These are phyloP conservation scores for Thunnus albacares DNA, from an alignment of 2,797 vertebrate species.

Conservation along the genomic window DNA sequence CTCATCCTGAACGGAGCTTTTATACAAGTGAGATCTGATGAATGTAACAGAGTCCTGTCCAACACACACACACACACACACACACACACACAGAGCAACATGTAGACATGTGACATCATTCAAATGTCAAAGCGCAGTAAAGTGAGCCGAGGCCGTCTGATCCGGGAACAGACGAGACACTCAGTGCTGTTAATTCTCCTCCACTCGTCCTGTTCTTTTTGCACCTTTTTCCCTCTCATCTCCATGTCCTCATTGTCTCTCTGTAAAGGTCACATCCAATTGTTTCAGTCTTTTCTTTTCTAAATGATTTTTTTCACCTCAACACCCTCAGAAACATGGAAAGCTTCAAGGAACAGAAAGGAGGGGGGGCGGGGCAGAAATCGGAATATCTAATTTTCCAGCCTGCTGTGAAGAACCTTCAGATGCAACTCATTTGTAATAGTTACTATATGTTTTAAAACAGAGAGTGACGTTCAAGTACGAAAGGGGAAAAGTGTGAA, in stretches of 20 bases:
- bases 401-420: background rate
- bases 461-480: no score
- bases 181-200: slow-evolving; percentile 8
- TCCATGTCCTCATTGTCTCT: slow-evolving; percentile 29
- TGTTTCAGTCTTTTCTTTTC: slow-evolving; percentile 12
- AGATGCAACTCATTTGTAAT: background rate
- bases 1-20: no score
- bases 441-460: no score
- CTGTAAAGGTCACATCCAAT: slow-evolving; percentile 44
- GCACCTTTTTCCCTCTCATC: slow-evolving; percentile 12
- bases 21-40: background rate
- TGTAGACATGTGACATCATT: background rate
- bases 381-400: background rate
- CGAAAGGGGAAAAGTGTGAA: no score
- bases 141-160: slow-evolving; percentile 9
- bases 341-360: background rate
- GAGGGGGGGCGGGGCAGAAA: no score
- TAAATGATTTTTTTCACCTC: background rate
- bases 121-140: slow-evolving; percentile 28
- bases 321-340: background rate
- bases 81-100: background rate
- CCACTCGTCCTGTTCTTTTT: background rate
- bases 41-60: background rate
- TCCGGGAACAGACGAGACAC: slow-evolving; percentile 8
- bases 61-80: background rate